phyloP scores from a whole-genome alignment of 2,113 vertebrate species.

The Stomatorhinus ivindoensis region DNA sequence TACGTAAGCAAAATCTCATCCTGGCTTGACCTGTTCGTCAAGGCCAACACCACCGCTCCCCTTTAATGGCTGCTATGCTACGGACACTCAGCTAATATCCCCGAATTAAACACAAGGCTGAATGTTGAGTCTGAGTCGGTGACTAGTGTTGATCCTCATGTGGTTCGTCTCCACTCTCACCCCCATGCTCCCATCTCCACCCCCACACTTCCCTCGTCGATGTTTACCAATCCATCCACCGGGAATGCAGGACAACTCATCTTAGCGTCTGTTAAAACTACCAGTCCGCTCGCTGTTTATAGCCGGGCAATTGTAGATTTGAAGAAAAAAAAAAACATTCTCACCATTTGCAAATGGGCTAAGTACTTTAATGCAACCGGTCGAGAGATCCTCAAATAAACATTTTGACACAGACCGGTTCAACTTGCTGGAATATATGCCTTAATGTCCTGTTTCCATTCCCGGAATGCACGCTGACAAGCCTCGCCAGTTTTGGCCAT shows the following conservation, averaged over 20 bases:
- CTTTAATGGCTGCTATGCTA: neutral
- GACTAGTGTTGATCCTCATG: neutral
- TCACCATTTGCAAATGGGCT: neutral
- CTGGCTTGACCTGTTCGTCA: neutral
- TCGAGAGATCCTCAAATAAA: slow-evolving; percentile 10
- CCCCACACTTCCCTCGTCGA: neutral
- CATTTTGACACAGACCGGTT: neutral
- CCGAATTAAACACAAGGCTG: neutral
- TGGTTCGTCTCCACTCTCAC: neutral
- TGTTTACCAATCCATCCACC: slow-evolving; percentile 11
- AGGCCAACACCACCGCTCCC: neutral
- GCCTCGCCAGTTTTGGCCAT: neutral
- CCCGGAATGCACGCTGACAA: neutral
- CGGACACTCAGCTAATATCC: neutral
- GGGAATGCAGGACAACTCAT: neutral
- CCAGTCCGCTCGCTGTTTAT: neutral
- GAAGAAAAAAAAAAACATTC: neutral
- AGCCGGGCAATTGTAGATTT: neutral
- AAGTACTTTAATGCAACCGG: slow-evolving; percentile 1
- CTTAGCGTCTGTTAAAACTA: neutral
- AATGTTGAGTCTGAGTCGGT: neutral
- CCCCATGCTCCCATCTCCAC: neutral
- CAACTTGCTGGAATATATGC: neutral
- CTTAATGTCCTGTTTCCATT: slow-evolving; percentile 1
- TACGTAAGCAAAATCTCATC: neutral